These are phyloP conservation scores for Leptinotarsa haldemani DNA, from an alignment of 2,888 invertebrate species.

Conservation along the genomic window DNA sequence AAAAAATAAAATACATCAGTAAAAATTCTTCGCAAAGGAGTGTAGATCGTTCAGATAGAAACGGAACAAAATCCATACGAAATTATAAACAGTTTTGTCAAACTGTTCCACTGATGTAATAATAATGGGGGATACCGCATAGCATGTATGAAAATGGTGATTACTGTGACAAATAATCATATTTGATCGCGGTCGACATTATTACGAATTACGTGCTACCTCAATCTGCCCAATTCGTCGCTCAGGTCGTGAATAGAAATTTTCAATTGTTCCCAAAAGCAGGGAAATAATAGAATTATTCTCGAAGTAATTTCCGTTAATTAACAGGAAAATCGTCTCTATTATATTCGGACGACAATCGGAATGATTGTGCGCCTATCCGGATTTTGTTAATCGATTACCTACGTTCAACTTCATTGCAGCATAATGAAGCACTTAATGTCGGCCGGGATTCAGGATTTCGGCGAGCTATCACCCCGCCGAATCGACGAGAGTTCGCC, in stretches of 20 bases:
- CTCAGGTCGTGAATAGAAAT: background rate
- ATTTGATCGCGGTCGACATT: too few relatives aligned
- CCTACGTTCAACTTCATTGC: conserved; percentile 26
- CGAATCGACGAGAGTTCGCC: background rate
- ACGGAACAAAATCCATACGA: too few relatives aligned
- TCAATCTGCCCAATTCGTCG: too few relatives aligned
- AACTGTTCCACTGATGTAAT: too few relatives aligned
- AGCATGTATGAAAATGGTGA: too few relatives aligned
- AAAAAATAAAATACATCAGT: too few relatives aligned
- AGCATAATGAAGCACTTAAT: conserved; percentile 30
- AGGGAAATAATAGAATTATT: background rate
- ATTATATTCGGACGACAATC: conserved; percentile 17
- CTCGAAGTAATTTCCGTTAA: conserved; percentile 9
- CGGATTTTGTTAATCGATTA: conserved; percentile 19
- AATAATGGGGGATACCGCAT: too few relatives aligned
- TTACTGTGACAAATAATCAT: too few relatives aligned
- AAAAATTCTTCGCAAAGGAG: too few relatives aligned
- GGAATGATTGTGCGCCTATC: conserved; percentile 10
- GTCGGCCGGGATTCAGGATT: conserved; percentile 20
- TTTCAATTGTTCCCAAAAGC: conserved; percentile 3
- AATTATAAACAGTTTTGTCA: too few relatives aligned
- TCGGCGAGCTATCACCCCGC: conserved; percentile 9
- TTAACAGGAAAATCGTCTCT: conserved; percentile 19
- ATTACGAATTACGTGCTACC: too few relatives aligned
- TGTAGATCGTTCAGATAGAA: too few relatives aligned